These are phyloP conservation scores for Sebastes minor DNA, from an alignment of 2,797 vertebrate genomes.

Conservation along the genomic window DNA sequence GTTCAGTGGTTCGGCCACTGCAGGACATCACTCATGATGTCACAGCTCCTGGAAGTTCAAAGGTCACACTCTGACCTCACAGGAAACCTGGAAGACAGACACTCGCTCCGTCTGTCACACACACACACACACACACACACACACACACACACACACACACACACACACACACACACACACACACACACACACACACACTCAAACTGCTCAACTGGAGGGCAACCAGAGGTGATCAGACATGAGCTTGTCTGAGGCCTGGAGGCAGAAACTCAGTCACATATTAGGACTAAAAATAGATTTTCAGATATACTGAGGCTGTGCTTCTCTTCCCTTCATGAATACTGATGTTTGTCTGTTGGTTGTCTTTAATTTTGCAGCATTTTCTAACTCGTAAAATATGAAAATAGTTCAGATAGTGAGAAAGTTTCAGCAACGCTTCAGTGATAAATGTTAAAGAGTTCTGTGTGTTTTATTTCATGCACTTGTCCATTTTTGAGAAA, in stretches of 20 bases:
- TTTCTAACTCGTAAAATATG: neutral
- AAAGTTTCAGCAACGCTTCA: neutral
- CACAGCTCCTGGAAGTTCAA: conserved; percentile 55
- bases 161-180: neutral
- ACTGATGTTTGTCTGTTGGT: neutral
- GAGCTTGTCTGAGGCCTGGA: conserved; percentile 43
- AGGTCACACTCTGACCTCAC: conserved; percentile 64
- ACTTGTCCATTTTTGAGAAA: too few relatives aligned
- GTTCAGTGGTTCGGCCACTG: neutral
- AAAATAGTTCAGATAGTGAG: neutral
- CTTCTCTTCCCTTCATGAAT: neutral
- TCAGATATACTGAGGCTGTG: neutral
- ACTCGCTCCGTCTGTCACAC: neutral
- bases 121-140: conserved; percentile 8
- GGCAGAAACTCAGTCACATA: neutral
- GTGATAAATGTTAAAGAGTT: neutral
- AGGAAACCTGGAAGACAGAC: conserved; percentile 63
- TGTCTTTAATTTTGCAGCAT: neutral
- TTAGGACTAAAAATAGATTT: neutral
- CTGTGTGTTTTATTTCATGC: neutral
- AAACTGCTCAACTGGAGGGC: conserved; percentile 20
- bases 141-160: neutral
- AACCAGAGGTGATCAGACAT: conserved; percentile 55
- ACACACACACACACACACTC: neutral
- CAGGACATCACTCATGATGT: conserved; percentile 64